Evolutionary conservation across 2,888 invertebrate species (phyloP).

Genomic region (Belgica antarctica): DNA sequence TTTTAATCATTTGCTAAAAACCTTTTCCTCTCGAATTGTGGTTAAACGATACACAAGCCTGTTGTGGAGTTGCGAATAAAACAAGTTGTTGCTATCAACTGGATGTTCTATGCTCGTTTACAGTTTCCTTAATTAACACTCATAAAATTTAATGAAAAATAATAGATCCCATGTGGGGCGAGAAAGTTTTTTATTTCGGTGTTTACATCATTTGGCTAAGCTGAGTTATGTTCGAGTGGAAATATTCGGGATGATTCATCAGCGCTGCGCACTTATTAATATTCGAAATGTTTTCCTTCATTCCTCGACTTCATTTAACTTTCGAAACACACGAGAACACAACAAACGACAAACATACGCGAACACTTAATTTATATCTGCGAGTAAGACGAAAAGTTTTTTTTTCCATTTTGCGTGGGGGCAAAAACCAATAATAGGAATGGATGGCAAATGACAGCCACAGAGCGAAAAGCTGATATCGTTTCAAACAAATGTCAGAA

Average conservation of each 20-base stretch:
- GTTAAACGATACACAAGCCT: too few relatives aligned
- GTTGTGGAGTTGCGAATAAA: too few relatives aligned
- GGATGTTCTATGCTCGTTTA: background rate
- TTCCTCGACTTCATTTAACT: too few relatives aligned
- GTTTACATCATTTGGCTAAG: background rate
- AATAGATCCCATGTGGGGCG: constrained; percentile 31
- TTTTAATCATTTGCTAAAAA: constrained; percentile 30
- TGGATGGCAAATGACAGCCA: too few relatives aligned
- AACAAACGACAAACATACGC: background rate
- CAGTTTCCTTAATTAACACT: constrained; percentile 8
- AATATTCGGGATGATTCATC: background rate
- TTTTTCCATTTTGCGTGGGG: too few relatives aligned
- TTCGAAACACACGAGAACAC: background rate
- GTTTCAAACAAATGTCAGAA: too few relatives aligned
- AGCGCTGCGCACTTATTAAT: too few relatives aligned
- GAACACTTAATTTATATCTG: background rate
- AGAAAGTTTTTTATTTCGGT: background rate
- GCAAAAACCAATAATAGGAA: too few relatives aligned
- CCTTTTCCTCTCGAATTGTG: too few relatives aligned
- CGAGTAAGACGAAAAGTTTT: too few relatives aligned
- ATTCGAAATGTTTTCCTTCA: constrained; percentile 8
- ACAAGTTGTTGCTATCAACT: background rate
- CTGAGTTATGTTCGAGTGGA: background rate
- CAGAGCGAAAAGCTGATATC: too few relatives aligned
- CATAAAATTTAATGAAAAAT: constrained; percentile 42